phyloP scores from a whole-genome alignment of 2,797 vertebrate genomes.

The Pachyuromys duprasi region DNA sequence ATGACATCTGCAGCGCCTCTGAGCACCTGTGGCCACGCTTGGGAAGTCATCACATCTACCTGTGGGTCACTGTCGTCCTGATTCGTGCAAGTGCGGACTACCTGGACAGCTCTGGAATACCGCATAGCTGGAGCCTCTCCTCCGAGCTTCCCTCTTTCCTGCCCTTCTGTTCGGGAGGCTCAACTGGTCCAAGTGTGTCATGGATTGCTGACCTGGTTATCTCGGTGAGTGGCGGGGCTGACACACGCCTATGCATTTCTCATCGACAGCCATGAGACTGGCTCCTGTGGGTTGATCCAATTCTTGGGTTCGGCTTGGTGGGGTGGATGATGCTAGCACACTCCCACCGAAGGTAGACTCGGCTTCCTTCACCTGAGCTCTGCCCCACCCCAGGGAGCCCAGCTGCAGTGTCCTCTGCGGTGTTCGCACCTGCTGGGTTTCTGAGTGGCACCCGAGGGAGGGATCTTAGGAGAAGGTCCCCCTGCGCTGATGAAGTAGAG shows the following conservation, averaged over 20 bases:
- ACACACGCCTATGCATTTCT: neutral
- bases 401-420: neutral
- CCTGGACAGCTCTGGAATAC: neutral
- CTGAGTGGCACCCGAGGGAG: neutral
- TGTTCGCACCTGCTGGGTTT: neutral
- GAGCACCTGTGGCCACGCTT: neutral
- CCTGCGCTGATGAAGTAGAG: neutral
- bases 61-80: rapidly evolving
- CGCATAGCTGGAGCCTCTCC: neutral
- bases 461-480: neutral
- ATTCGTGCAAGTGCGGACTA: neutral
- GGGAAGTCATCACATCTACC: neutral
- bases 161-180: neutral
- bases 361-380: neutral
- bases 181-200: neutral
- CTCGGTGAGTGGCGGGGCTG: rapidly evolving
- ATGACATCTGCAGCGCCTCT: neutral
- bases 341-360: neutral
- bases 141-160: neutral
- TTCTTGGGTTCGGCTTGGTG: neutral
- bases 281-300: neutral
- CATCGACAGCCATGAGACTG: neutral
- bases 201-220: neutral
- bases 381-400: neutral
- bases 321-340: neutral